Percentiles rank a stretch among this genome's conserved stretches.
phyloP scores from a whole-genome alignment of 2,113 vertebrate genomes.

The Junco hyemalis region DNA sequence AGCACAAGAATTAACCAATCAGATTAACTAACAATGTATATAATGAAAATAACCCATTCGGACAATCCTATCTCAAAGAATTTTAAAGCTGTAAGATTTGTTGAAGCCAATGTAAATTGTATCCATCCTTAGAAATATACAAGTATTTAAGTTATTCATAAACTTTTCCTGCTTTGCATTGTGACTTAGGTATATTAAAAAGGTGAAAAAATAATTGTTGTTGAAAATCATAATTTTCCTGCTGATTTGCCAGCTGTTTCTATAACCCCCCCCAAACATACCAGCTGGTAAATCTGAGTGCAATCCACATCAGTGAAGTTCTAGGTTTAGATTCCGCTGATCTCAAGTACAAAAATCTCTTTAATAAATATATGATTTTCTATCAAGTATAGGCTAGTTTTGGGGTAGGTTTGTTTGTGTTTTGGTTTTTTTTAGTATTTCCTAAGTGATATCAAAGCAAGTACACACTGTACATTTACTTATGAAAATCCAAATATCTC shows the following conservation, averaged over 20 bases:
- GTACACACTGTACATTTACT: background rate
- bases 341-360: conserved; percentile 19
- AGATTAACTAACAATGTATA: background rate
- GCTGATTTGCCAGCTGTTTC: conserved; percentile 74
- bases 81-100: background rate
- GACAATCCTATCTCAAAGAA: background rate
- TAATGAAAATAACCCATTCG: background rate
- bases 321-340: conserved; percentile 35
- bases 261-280: conserved; percentile 56
- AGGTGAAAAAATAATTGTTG: conserved; percentile 42
- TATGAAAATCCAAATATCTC: background rate
- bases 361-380: background rate
- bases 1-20: background rate
- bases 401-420: background rate
- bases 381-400: background rate
- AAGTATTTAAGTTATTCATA: background rate
- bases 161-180: background rate
- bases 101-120: background rate
- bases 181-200: background rate
- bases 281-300: conserved; percentile 51
- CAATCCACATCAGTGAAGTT: conserved; percentile 19
- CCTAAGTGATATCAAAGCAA: background rate
- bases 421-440: background rate
- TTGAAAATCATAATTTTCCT: conserved; percentile 74
- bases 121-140: background rate